Conservation (phyloP, 1,140 invertebrate species). For the Meloidogyne chitwoodi region DNA sequence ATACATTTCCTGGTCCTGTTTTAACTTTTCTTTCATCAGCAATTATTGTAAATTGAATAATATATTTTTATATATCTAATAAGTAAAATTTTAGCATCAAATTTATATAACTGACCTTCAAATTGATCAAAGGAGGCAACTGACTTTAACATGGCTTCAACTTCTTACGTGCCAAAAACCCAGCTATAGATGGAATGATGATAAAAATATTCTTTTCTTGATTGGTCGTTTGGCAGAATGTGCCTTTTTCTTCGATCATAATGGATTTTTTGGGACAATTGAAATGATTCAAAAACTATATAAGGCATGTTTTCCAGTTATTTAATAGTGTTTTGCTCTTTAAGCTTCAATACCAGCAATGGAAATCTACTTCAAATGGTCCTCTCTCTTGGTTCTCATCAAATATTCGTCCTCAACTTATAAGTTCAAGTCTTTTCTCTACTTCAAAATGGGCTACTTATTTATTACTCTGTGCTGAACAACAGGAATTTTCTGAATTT, state of each 20-base stretch:
- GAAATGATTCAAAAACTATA: constrained; percentile 30
- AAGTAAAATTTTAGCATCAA: constrained; percentile 22
- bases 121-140: constrained; percentile 16
- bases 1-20: constrained; percentile 39
- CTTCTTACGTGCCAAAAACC: constrained; percentile 29
- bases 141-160: constrained; percentile 26
- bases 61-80: background rate
- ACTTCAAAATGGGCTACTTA: constrained; percentile 38
- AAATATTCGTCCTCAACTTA: constrained; percentile 27
- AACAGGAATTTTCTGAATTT: constrained; percentile 4
- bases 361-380: constrained; percentile 33
- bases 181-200: constrained; percentile 32
- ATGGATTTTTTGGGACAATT: constrained; percentile 22
- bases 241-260: constrained; percentile 28
- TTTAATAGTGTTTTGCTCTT: background rate
- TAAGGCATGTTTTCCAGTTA: constrained; percentile 11
- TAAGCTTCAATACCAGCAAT: constrained; percentile 27
- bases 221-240: constrained; percentile 22
- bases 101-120: background rate
- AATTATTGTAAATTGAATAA: constrained; percentile 16
- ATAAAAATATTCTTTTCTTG: constrained; percentile 34
- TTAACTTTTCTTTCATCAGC: constrained; percentile 25
- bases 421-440: constrained; percentile 9
- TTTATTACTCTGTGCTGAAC: constrained; percentile 32
- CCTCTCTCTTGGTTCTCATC: constrained; percentile 41